Percentiles rank a stretch among this genome's conserved stretches.
phyloP scores from a whole-genome alignment of 2,113 vertebrate species.

The Canis aureus region DNA sequence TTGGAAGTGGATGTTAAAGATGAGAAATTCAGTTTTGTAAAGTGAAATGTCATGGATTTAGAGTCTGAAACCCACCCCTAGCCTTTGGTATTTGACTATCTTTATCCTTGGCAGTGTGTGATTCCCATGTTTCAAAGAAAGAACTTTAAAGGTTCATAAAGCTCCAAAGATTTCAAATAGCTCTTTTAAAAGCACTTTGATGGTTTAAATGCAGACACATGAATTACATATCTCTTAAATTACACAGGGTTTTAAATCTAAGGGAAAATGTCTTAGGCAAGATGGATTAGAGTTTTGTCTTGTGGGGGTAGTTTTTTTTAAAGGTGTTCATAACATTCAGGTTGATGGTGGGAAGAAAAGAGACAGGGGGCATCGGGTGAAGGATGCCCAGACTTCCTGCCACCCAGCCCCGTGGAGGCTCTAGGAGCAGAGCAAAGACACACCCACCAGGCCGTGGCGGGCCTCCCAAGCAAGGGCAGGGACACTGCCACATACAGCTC shows the following conservation, averaged over 20 bases:
- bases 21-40: conserved; percentile 1
- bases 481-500: fast-evolving
- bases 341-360: not conserved
- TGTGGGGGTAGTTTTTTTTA: not conserved
- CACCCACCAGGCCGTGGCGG: no score
- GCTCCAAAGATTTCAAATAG: conserved; percentile 71
- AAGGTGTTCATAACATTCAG: not conserved
- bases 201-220: conserved; percentile 71
- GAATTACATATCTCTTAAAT: conserved; percentile 68
- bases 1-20: not conserved
- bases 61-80: conserved; percentile 24
- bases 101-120: conserved; percentile 57
- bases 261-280: conserved; percentile 58
- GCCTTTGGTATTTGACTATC: conserved; percentile 70
- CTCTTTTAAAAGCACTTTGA: conserved; percentile 77
- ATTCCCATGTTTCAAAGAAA: conserved; percentile 71
- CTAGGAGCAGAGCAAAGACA: not conserved
- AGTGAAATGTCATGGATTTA: conserved; percentile 48
- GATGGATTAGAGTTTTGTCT: conserved; percentile 57
- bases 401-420: fast-evolving
- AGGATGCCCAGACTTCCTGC: not conserved
- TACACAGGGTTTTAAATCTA: conserved; percentile 55
- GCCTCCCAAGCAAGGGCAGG: not conserved
- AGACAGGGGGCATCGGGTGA: fast-evolving
- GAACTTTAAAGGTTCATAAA: conserved; percentile 71